Evolutionary conservation across 2,113 vertebrate genomes (phyloP), one percentile per base, ranked within the genome.

Genomic region (Stercorarius parasiticus): DNA sequence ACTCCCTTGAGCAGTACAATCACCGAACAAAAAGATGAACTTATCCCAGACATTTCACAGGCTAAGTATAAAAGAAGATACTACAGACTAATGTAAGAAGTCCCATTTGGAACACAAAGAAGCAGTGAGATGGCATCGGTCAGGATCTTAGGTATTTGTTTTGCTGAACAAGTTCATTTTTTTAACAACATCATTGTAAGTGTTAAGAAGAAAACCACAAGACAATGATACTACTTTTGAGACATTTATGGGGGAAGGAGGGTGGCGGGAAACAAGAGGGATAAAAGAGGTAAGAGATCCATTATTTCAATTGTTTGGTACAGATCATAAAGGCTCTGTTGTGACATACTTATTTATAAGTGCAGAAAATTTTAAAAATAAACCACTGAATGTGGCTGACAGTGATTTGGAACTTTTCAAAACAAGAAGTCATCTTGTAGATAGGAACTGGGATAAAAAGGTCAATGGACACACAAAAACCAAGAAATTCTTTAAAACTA

Each of bases 1-100:
- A 65, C 43, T 88, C 82, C 74, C 71, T 56, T 85, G 40, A 92
- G 90, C 61, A 47, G 30, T 77, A 69, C 43, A 79, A 93, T 82
- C 23, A 81, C 6, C 16, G 74, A 92, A 80, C 38, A 85, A 79
- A 93, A 86, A 55, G 11, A 55, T 42, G 10, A 95, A 86, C 25
- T 67, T 80, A 61, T 13, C 53, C 56, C 43, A 61, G 34, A 52
- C 7, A 17, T 88, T 92, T 77, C 47, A 72, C 43, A 77, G 93
- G 27, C 10, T 80, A 93, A 80, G 16, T 64, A 76, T 49, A 56
- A 69, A 72, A 85, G 15, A 82, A 85, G 22, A 76, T 43, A 56
- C 12, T 53, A 26, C 7, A 36, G 23, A 40, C 10, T 61, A 25
- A 71, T 47, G 9, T 5, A 66, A 76, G 56, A 71, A 62, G 5